These are phyloP conservation scores for Drosophila parvula DNA, from an alignment of 1,140 invertebrate genomes.

Conservation along the genomic window DNA sequence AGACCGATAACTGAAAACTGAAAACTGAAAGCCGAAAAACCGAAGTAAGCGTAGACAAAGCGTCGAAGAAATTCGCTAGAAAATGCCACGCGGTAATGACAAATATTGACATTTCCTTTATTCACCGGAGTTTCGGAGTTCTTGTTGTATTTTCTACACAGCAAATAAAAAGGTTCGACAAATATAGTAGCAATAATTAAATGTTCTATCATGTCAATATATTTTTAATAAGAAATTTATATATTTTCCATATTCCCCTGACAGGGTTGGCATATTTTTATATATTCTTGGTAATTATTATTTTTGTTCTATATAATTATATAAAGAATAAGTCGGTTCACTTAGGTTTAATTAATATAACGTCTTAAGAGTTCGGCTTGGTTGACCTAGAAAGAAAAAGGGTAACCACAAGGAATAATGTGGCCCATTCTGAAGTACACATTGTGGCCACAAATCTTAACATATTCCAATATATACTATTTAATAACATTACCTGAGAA, in stretches of 20 bases:
- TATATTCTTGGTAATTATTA: neutral
- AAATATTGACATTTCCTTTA: slow-evolving; percentile 72
- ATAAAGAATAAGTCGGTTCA: too few species aligned
- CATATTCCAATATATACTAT: too few species aligned
- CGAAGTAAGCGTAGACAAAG: slow-evolving; percentile 28
- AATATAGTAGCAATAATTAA: neutral
- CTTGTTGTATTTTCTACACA: neutral
- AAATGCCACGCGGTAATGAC: slow-evolving; percentile 73
- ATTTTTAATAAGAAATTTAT: too few species aligned
- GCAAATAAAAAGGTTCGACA: neutral
- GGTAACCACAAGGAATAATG: too few species aligned
- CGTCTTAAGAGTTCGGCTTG: too few species aligned
- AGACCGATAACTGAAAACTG: slow-evolving; percentile 12
- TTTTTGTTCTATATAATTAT: too few species aligned
- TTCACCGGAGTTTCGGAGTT: neutral
- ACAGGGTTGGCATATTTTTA: too few species aligned
- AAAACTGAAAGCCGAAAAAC: slow-evolving; percentile 14
- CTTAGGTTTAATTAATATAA: too few species aligned
- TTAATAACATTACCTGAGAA: too few species aligned
- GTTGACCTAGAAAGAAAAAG: too few species aligned
- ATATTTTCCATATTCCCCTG: neutral
- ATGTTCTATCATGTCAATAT: neutral
- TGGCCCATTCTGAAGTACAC: too few species aligned
- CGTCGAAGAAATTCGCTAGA: slow-evolving; percentile 67
- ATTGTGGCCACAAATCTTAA: too few species aligned